phyloP scores from a whole-genome alignment of 2,797 vertebrate species.

The Prionace glauca region DNA sequence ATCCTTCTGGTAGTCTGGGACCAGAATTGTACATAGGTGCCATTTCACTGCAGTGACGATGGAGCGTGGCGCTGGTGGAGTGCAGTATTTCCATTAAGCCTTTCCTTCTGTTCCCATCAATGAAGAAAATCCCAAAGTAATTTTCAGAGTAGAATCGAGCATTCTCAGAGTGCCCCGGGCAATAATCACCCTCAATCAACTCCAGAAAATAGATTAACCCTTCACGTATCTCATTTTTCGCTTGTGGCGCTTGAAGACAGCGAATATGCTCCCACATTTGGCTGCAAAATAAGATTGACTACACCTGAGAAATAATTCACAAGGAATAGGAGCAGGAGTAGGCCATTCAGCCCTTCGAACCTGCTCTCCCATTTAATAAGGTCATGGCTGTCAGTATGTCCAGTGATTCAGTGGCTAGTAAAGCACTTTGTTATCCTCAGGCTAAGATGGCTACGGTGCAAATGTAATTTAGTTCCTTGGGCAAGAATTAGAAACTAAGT shows the following conservation, averaged over 20 bases:
- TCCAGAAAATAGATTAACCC: neutral
- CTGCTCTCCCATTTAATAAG: too few species aligned
- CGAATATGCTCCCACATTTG: neutral
- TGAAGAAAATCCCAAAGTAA: neutral
- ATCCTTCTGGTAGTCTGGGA: too few species aligned
- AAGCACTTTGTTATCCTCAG: neutral
- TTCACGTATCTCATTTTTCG: neutral
- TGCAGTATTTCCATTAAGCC: neutral
- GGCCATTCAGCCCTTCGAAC: too few species aligned
- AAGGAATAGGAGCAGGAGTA: too few species aligned
- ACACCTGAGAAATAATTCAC: too few species aligned
- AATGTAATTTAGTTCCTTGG: neutral
- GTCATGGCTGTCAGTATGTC: too few species aligned
- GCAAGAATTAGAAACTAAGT: neutral
- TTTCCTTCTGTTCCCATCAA: neutral
- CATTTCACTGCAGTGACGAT: neutral
- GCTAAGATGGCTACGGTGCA: neutral
- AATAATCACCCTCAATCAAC: neutral
- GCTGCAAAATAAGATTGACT: neutral
- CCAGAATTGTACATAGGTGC: too few species aligned
- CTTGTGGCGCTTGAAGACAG: neutral
- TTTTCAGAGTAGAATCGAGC: neutral
- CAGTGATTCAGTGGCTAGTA: neutral
- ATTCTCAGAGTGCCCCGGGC: neutral
- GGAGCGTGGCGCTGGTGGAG: neutral